phyloP scores from a whole-genome alignment of 1,140 invertebrate species.

The Hyles euphorbiae region DNA sequence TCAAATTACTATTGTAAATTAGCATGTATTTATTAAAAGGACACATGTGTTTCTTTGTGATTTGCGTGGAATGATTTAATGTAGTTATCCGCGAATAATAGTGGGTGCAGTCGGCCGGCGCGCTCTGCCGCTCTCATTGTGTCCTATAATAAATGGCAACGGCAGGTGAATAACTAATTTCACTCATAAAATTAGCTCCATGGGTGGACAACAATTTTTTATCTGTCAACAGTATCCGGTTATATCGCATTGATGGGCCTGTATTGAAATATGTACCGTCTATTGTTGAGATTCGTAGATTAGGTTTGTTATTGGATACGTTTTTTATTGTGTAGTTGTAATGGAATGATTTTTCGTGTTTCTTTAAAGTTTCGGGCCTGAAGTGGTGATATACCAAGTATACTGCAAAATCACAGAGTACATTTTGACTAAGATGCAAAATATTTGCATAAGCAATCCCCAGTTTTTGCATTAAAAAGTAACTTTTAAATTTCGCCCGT shows the following conservation, averaged over 20 bases:
- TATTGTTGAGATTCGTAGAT: constrained; percentile 1
- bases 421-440: too few species aligned
- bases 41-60: too few species aligned
- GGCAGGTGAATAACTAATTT: constrained; percentile 75
- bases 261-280: constrained; percentile 4
- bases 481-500: too few species aligned
- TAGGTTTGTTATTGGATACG: neutral
- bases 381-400: too few species aligned
- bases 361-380: too few species aligned
- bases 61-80: too few species aligned
- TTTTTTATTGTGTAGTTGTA: neutral
- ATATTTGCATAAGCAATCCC: too few species aligned
- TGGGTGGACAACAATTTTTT: constrained; percentile 69
- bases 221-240: constrained; percentile 59
- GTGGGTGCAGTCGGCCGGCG: constrained; percentile 52
- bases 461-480: too few species aligned
- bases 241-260: constrained; percentile 51
- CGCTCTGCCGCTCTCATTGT: constrained; percentile 61
- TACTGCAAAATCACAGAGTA: too few species aligned
- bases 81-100: constrained; percentile 49
- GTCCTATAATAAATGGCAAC: constrained; percentile 71
- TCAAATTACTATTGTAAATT: too few species aligned
- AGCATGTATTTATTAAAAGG: too few species aligned
- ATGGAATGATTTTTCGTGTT: too few species aligned
- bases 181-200: constrained; percentile 70